phyloP scores from a whole-genome alignment of 2,113 vertebrate species.

The Chauna torquata region DNA sequence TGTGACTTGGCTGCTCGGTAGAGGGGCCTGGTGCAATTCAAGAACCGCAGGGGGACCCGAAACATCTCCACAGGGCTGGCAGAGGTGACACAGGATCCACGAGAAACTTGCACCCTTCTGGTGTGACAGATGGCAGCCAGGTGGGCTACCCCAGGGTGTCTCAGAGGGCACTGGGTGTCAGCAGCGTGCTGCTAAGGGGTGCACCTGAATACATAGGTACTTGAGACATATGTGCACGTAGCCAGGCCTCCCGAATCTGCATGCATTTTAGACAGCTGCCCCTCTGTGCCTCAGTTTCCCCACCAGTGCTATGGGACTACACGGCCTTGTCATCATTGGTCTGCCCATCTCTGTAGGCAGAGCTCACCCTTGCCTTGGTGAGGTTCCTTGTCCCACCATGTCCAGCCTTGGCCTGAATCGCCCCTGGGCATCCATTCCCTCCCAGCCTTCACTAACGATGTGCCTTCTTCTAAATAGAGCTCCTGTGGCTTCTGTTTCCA shows the following conservation, averaged over 20 bases:
- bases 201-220: not conserved
- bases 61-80: not conserved
- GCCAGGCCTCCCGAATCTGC: rapidly evolving
- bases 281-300: not conserved
- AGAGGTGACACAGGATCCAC: not conserved
- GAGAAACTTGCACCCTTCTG: not conserved
- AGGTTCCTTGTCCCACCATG: no score
- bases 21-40: not conserved
- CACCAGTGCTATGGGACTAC: rapidly evolving
- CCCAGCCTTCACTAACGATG: not conserved
- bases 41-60: not conserved
- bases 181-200: not conserved
- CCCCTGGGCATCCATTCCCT: not conserved
- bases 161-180: not conserved
- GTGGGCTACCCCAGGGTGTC: not conserved
- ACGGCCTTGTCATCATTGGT: rapidly evolving
- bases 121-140: not conserved
- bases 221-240: not conserved
- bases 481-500: not conserved
- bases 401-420: not conserved
- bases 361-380: not conserved
- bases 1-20: not conserved
- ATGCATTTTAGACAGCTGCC: rapidly evolving
- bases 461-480: not conserved
- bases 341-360: rapidly evolving